phyloP scores from a whole-genome alignment of 2,113 vertebrate genomes.

The Regulus satrapa region DNA sequence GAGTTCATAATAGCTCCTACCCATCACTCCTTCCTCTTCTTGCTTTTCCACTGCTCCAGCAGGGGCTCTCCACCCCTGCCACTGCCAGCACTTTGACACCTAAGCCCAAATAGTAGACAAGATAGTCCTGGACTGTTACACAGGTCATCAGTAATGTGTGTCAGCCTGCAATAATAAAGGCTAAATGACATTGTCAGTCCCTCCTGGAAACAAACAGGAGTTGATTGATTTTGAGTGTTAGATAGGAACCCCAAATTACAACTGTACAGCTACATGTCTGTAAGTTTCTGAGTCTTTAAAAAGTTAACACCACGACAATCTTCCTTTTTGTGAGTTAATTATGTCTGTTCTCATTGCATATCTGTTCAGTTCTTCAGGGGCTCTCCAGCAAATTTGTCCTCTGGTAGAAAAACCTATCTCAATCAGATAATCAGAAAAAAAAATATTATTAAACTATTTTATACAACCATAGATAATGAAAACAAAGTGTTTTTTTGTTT shows the following conservation, averaged over 20 bases:
- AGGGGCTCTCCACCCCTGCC: not conserved
- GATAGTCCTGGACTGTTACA: not conserved
- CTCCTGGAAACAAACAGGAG: not conserved
- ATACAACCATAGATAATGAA: not conserved
- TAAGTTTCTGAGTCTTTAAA: not conserved
- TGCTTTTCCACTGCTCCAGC: not conserved
- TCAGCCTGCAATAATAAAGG: not conserved
- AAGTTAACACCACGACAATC: not conserved
- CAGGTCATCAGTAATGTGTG: not conserved
- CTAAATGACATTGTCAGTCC: not conserved
- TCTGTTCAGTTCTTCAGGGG: not conserved
- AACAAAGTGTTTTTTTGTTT: too few relatives aligned
- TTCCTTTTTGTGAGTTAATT: not conserved
- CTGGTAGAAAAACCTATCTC: not conserved
- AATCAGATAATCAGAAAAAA: not conserved
- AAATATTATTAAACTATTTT: not conserved
- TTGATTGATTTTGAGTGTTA: accelerated
- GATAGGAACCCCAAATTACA: not conserved
- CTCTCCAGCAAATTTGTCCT: not conserved
- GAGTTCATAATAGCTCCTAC: not conserved
- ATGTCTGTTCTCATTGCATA: not conserved
- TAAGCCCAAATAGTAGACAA: not conserved
- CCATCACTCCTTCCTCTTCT: not conserved
- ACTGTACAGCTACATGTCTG: not conserved
- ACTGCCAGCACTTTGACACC: not conserved